Base-by-base conservation (phyloP, 2,113 vertebrate genomes). In the Ageneiosus marmoratus region DNA sequence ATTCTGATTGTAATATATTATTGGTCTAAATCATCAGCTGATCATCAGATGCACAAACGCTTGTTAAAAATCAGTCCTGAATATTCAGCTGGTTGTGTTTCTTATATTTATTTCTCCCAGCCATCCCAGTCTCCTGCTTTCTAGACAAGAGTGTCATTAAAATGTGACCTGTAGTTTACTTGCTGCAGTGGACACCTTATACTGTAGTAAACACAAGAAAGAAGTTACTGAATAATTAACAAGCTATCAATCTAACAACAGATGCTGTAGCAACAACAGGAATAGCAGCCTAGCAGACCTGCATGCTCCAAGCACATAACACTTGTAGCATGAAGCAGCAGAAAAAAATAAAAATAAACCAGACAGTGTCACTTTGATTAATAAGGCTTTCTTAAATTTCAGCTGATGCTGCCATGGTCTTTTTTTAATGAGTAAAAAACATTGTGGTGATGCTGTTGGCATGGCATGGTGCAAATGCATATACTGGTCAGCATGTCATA, bases 281-380 rank as follows among this genome's bases (percentile, higher is more conserved):
- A 44, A 77, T 34, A 83, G 88, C 90, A 93, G 92, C 89, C 88
- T 83, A 81, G 81, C 81, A 89, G 86, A 90, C 85, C 89, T 90
- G 91, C 87, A 91, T 88, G 91, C 82, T 89, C 88, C 88, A 92
- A 93, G 92, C 85, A 44, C 90, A 89, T 92, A 86, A 93, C 91
- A 92, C 92, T 93, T 93, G 92, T 88, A 92, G 89, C 91, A 88
- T 60, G 77, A 72, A 90, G 91, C 91, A 89, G 87, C 86, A 29
- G 56, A 88, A 77, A 75, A 87, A 87, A 83, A 37, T 51, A 89
- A 67, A 58, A 62, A 55, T 62, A 76, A 65, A 51, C 85, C 48
- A 32, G 51, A 81, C 81, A 32, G 22, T 41, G 20, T 69, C 22
- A 67, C 2, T 34, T 67, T 10, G 32, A 69, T 44, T 44, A 69